Evolutionary conservation across 2,113 vertebrate genomes (phyloP).

Genomic region (Gopherus flavomarginatus): DNA sequence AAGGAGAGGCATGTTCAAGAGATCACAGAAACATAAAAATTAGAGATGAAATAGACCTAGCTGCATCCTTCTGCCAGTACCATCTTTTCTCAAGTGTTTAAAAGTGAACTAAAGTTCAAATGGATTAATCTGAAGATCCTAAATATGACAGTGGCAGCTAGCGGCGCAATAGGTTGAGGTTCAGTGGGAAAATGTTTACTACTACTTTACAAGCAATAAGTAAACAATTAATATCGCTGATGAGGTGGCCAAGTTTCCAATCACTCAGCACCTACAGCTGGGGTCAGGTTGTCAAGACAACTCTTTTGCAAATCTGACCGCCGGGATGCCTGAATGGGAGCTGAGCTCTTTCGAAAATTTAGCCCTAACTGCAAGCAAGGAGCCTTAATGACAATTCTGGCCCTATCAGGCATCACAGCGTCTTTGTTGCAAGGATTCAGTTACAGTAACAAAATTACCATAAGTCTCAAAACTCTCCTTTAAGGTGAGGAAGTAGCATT

Average conservation of each 20-base stretch:
- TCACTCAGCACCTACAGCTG: not conserved
- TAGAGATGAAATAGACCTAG: not conserved
- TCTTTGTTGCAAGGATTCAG: rapidly evolving
- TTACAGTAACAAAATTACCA: not conserved
- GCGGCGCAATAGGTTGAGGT: not conserved
- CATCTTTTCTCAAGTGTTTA: rapidly evolving
- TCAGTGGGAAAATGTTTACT: not conserved
- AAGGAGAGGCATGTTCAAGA: not conserved
- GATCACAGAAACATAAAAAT: not conserved
- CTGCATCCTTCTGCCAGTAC: not conserved
- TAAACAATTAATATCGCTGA: not conserved
- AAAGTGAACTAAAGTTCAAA: too few relatives aligned
- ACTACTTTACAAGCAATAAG: not conserved
- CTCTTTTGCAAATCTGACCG: not conserved
- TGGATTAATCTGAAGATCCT: not conserved
- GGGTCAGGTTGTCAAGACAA: rapidly evolving
- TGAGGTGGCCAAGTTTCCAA: rapidly evolving
- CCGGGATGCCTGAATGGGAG: not conserved
- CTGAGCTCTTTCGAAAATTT: not conserved
- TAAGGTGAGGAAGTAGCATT: not conserved
- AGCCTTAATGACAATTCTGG: not conserved
- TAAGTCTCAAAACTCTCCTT: not conserved
- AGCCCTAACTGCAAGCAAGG: not conserved
- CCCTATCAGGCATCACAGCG: not conserved
- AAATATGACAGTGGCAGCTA: not conserved